phyloP scores from a whole-genome alignment of 2,113 vertebrate species.

The Mohoua ochrocephala region DNA sequence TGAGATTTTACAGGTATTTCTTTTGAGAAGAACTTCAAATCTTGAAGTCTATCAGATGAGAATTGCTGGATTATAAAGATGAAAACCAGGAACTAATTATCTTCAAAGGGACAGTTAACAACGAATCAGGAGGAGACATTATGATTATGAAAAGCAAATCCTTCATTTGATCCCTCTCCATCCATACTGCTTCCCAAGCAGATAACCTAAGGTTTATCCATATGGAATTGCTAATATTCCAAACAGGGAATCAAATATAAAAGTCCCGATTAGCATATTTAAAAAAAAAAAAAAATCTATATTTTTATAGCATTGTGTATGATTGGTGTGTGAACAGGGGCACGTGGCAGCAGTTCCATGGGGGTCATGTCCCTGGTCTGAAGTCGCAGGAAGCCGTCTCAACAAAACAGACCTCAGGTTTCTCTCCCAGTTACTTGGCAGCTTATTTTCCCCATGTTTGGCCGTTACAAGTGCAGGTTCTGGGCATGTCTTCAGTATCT shows the following conservation, averaged over 20 bases:
- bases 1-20: neutral
- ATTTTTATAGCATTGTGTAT: neutral
- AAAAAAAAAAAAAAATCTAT: fast-evolving
- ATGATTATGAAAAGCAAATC: neutral
- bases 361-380: neutral
- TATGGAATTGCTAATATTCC: neutral
- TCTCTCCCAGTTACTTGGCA: neutral
- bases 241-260: neutral
- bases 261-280: neutral
- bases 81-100: neutral
- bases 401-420: neutral
- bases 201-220: neutral
- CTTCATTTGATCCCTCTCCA: neutral
- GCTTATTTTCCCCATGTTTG: neutral
- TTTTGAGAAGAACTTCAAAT: neutral
- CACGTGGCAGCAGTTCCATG: fast-evolving
- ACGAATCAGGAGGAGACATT: neutral
- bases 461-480: neutral
- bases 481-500: neutral
- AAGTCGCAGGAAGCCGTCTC: neutral
- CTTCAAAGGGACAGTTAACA: constrained; percentile 16
- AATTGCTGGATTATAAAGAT: neutral
- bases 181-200: neutral
- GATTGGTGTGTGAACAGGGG: neutral
- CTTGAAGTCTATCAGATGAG: neutral